Evolutionary conservation across 2,888 invertebrate genomes (phyloP).

Genomic region (Troides helena): DNA sequence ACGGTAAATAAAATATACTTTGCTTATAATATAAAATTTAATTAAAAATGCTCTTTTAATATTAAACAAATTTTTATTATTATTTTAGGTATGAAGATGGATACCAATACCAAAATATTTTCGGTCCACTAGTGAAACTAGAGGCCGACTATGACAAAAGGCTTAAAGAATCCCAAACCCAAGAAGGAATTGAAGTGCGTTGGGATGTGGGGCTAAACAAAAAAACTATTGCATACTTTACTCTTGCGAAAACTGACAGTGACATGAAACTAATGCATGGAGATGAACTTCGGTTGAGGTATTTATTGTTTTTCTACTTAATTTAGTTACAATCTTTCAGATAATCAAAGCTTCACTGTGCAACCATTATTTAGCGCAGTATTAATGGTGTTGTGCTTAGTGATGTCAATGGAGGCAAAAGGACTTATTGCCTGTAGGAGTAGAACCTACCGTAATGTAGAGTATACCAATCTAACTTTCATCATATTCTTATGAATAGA

Average conservation of each 20-base stretch:
- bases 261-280: slow-evolving; percentile 99
- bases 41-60: neutral
- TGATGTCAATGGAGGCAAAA: no score
- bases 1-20: slow-evolving; percentile 46
- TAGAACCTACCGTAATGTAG: no score
- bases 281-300: slow-evolving; percentile 94
- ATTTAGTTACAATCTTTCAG: neutral
- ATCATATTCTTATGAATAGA: neutral
- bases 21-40: neutral
- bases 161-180: slow-evolving; percentile 98
- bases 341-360: neutral
- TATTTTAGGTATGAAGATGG: slow-evolving; percentile 94
- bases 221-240: slow-evolving; percentile 98
- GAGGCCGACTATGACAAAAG: slow-evolving; percentile 99
- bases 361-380: no score
- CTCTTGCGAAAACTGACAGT: slow-evolving; percentile 97
- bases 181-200: slow-evolving; percentile 98
- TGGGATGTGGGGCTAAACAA: slow-evolving; percentile 99
- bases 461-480: no score
- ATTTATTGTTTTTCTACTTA: slow-evolving; percentile 26
- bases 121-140: slow-evolving; percentile 96
- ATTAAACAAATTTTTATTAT: slow-evolving; percentile 20
- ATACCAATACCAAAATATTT: slow-evolving; percentile 99
- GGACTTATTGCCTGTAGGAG: no score
- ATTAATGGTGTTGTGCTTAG: no score